Conservation (phyloP, 2,797 vertebrate genomes). For the Cyprinodon diabolis region DNA sequence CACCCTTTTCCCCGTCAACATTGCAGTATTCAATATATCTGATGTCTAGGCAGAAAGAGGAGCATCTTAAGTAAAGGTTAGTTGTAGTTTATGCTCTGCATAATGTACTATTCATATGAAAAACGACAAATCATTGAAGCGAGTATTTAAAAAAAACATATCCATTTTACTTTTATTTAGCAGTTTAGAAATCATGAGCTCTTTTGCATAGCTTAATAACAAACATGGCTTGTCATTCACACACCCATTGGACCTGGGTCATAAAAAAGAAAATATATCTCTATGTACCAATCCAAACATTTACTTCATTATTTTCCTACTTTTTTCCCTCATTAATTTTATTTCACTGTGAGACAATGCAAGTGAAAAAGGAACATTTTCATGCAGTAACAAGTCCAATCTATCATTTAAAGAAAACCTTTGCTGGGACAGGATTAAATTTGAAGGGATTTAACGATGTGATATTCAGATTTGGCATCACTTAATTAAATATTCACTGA, state of each 20-base stretch:
- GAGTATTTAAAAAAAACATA: background rate
- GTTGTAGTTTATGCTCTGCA: background rate
- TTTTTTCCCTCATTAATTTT: too few relatives aligned
- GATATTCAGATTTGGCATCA: background rate
- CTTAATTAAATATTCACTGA: background rate
- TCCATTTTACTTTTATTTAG: background rate
- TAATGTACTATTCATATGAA: background rate
- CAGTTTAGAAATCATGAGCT: background rate
- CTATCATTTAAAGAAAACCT: background rate
- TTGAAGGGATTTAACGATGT: background rate
- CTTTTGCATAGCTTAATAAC: background rate
- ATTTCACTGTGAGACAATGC: background rate
- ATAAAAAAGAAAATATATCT: background rate
- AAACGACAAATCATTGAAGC: background rate
- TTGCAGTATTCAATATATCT: conserved; percentile 91
- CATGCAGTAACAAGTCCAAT: too few relatives aligned
- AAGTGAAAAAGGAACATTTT: background rate
- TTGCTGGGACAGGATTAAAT: background rate
- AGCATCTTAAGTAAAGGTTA: conserved; percentile 4
- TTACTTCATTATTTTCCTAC: too few relatives aligned
- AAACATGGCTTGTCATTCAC: background rate
- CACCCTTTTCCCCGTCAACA: conserved; percentile 88
- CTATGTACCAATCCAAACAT: background rate
- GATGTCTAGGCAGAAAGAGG: conserved; percentile 77
- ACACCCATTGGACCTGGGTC: background rate